A percentile compares a stretch with the other conserved stretches of the same genome.
Evolutionary conservation across 1,140 invertebrate genomes (phyloP).

Genomic region (Drosophila nasuta): DNA sequence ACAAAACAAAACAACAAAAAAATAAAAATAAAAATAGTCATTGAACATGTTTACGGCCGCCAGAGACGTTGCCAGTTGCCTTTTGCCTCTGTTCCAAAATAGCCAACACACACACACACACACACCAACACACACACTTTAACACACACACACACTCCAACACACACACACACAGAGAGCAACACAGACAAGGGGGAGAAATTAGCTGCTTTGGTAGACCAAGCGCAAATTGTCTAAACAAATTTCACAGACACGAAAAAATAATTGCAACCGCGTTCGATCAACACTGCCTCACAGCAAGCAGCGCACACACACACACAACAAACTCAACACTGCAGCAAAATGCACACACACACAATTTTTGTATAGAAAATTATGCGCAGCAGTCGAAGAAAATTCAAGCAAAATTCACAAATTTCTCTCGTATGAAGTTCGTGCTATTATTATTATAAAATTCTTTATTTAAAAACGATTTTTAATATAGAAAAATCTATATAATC

Average conservation of each 20-base stretch:
- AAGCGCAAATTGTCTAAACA: slow-evolving; percentile 46
- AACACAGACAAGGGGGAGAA: slow-evolving; percentile 12
- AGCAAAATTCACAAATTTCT: too few relatives aligned
- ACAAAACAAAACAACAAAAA: slow-evolving; percentile 45
- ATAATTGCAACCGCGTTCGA: slow-evolving; percentile 37
- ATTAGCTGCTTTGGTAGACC: slow-evolving; percentile 37
- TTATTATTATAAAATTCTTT: too few relatives aligned
- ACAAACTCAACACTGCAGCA: background rate
- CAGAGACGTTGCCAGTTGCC: slow-evolving; percentile 46
- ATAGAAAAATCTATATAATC: too few relatives aligned
- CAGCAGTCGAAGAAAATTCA: too few relatives aligned
- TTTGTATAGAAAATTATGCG: too few relatives aligned
- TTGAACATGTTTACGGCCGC: slow-evolving; percentile 77
- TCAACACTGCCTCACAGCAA: slow-evolving; percentile 22
- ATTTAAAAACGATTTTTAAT: too few relatives aligned
- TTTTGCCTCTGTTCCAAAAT: slow-evolving; percentile 61
- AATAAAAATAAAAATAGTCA: slow-evolving; percentile 75
- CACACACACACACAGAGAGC: background rate
- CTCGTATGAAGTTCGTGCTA: too few relatives aligned
- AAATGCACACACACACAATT: too few relatives aligned
- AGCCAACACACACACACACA: slow-evolving; percentile 36
- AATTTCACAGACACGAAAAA: slow-evolving; percentile 40
- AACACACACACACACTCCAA: slow-evolving; percentile 16
- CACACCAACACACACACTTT: background rate
- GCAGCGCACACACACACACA: background rate